Evolutionary conservation across 64 coral and sea anemone genomes (phyloP).

Genomic region (Montipora foliosa): DNA sequence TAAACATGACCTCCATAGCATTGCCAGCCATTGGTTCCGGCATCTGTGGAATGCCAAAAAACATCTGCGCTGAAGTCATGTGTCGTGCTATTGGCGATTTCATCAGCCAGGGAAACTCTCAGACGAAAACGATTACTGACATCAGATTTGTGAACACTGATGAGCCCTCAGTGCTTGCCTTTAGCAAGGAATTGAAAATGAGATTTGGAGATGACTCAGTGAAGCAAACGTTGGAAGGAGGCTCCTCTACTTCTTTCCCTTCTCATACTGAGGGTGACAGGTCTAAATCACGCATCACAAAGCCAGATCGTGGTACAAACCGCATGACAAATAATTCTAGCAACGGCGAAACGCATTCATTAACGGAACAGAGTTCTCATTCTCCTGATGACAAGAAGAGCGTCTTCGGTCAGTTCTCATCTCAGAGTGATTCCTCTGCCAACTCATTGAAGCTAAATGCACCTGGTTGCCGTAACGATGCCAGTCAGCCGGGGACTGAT

Average conservation of each 20-base stretch:
- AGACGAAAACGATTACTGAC: conserved; percentile 45
- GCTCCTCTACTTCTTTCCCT: fast-evolving
- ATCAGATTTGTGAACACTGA: conserved; percentile 82
- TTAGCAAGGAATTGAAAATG: conserved; percentile 59
- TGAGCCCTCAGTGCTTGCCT: conserved; percentile 29
- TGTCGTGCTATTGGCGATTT: conserved; percentile 66
- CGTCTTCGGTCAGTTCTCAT: too few species aligned
- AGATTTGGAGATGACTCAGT: conserved; percentile 1
- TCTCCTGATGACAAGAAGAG: not conserved
- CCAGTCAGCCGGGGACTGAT: not conserved
- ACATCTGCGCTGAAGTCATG: conserved; percentile 69
- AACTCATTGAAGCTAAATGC: too few species aligned
- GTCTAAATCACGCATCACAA: fast-evolving
- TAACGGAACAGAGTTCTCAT: too few species aligned
- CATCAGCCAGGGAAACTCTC: not conserved
- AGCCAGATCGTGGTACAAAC: not conserved
- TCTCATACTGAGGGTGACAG: not conserved
- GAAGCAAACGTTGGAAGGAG: not conserved
- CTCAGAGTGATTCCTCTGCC: too few species aligned
- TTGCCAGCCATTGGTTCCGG: conserved; percentile 84
- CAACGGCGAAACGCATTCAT: not conserved
- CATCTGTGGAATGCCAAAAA: conserved; percentile 75
- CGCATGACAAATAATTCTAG: not conserved
- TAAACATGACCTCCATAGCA: conserved; percentile 54
- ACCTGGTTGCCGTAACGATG: too few species aligned